Base-by-base conservation (phyloP, 2,888 invertebrate species). In the Heliconius aoede region DNA sequence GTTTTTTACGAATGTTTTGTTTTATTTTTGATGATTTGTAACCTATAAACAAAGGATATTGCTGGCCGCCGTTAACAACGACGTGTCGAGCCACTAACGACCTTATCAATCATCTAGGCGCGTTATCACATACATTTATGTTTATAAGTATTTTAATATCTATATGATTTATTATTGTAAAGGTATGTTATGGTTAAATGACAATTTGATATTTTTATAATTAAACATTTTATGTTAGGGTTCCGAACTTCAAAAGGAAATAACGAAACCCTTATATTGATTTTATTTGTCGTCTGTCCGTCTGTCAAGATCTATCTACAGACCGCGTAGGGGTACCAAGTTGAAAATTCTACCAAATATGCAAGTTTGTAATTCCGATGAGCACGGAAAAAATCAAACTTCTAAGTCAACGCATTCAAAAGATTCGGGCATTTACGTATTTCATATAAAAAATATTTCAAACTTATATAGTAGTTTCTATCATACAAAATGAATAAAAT, bases 81-180 rank as follows among this genome's bases (percentile, higher is more conserved):
- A 68, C 69, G 73, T 79, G 76, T 76, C 79, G 73, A 73, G 46
- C 55, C 73, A 72, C 64, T 80, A 79, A 80, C 78, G 80, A 79
- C 76, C 72, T 74, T 76, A 79, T 79, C 72, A 78, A 80, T 80
- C 79, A 80, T 77, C 71, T 68, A 40, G 71, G 73, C 73, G 71
- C 73, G 58, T 58, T 62, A 36, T 28, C 64, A 71, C 36, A 76
- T 28, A 51, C 30, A 74, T 75, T 21, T 61, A n/a, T 15, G 24
- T 4, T 46, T 46, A 46, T 46, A 46, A 18, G 46, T 72, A 71
- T 72, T 58, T 72, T 30, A 60, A 72, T 72, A 40, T 28, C 40
- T 62, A 46, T 46, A 46, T 11, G 28, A 74, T 68, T 74, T 60
- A 74, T 61, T 40, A 13, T 30, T 21, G 30, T 30, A 13, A 68